Evolutionary conservation across 2,113 vertebrate genomes (phyloP), one percentile per base, ranked within the genome.

Genomic region (Tympanuchus pallidicinctus): DNA sequence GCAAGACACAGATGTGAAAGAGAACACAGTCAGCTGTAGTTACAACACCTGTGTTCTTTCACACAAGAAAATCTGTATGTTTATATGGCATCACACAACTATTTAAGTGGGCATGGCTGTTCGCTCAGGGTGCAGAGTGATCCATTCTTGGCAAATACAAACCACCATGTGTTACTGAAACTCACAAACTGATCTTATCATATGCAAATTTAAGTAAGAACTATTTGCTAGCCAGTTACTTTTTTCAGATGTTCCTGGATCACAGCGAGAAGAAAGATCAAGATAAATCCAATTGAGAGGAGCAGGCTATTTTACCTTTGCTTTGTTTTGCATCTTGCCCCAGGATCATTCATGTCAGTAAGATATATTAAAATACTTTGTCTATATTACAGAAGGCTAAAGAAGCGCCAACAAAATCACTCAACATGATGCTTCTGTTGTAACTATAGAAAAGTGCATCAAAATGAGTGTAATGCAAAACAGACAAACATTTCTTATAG

Each of bases 21-120:
- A 92, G 40, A 56, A 61, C 82, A 80, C 13, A 90, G 76, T 84
- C 95, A 96, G 96, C 94, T 97, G 93, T 76, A 95, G 87, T 88
- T 89, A 84, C 87, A 96, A 87, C 96, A 97, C 93, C 94, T 95
- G 95, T 77, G 91, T 88, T 96, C 75, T 95, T 97, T 97, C 96
- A 96, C 81, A 85, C 82, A 96, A 92, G 81, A 97, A 96, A 97
- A 95, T 86, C 82, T 91, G 69, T 80, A 94, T 88, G 72, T 8
- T 7, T 86, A 89, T 86, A 94, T 75, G 87, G 85, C 69, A 92
- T 84, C 79, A 91, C 79, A 65, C 43, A 97, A 82, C 82, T 96
- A 81, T 96, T 95, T 93, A 86, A 92, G 69, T 32, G 32, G 66
- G 78, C 76, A 96, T 0, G 8, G 57, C 73, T 85, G 93, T 81